Evolutionary conservation across 92 coral and sea anemone species (phyloP), one percentile per base, ranked within the genome.

Genomic region (Phenganax marumi): DNA sequence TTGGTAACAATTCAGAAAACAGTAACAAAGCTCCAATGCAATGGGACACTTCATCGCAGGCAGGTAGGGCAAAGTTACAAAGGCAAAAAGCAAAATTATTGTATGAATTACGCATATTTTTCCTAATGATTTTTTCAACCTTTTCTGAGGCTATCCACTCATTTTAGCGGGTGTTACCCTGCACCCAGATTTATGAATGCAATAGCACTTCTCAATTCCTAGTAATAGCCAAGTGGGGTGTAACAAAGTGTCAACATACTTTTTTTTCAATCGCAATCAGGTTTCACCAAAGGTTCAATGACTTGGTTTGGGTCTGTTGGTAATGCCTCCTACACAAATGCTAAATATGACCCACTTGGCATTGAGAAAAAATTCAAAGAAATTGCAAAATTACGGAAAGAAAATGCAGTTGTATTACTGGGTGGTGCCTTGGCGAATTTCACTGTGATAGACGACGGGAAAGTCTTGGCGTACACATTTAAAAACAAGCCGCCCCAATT

Each of bases 401-500:
- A 58, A 0, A 48, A 60, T 9, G 52, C 63, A 46, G 16, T 24
- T 10, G 54, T 48, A 17, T 58, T 77, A 4, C 56, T 77, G 1
- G 39, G 61, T 3, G 71, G 82, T n/a, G 12, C 64, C 16, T 55
- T 77, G 4, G 24, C 57, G 2, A 77, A 60, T 58, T 77, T 77
- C 64, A 77, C 70, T 48, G 50, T 48, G 8, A 17, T 4, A 3
- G 49, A 58, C 47, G 8, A 50, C 26, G 46, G 46, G 16, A 4
- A 39, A 58, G 82, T 92, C 49, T 87, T 91, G 77, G 93, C 92
- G 19, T 93, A 90, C 71, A 75, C 84, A 23, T 88, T 97, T 69
- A 83, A 62, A 79, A 58, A 69, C 10, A 71, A 77, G 50, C 50
- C 74, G 3, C 53, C 84, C 12, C 56, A 52, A 10, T 90, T 84